Evolutionary conservation across 2,113 vertebrate genomes (phyloP).

Genomic region (Notiomystis cincta): DNA sequence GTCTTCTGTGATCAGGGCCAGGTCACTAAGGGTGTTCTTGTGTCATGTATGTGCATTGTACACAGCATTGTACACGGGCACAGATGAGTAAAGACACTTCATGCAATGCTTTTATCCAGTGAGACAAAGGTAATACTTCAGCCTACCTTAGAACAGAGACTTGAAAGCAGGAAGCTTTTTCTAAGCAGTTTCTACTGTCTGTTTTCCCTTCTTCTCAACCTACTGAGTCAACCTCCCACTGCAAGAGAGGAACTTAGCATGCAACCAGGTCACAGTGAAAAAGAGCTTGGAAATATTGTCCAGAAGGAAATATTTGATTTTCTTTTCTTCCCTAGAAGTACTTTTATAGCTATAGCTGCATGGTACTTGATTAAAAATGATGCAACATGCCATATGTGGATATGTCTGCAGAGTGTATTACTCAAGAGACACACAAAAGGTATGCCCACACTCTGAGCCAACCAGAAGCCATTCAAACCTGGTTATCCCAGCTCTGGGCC

Average conservation of each 20-base stretch:
- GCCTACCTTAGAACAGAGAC: neutral
- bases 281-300: neutral
- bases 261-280: neutral
- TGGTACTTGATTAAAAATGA: neutral
- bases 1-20: neutral
- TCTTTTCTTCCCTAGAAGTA: neutral
- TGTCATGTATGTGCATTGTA: too few species aligned
- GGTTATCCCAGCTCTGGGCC: neutral
- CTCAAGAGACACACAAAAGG: neutral
- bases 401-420: neutral
- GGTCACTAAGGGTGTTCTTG: fast-evolving
- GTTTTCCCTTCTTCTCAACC: neutral
- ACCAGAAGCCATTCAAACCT: neutral
- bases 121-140: neutral
- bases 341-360: neutral
- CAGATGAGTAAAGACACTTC: neutral
- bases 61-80: neutral
- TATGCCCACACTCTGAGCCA: neutral
- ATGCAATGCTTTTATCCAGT: neutral
- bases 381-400: neutral
- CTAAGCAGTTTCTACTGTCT: neutral
- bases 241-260: neutral
- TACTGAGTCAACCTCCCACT: neutral
- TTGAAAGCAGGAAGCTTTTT: neutral
- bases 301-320: neutral